A percentile compares a stretch with the other conserved stretches of the same genome.
phyloP scores from a whole-genome alignment of 2,888 invertebrate species.

The Eucriotettix oculatus region DNA sequence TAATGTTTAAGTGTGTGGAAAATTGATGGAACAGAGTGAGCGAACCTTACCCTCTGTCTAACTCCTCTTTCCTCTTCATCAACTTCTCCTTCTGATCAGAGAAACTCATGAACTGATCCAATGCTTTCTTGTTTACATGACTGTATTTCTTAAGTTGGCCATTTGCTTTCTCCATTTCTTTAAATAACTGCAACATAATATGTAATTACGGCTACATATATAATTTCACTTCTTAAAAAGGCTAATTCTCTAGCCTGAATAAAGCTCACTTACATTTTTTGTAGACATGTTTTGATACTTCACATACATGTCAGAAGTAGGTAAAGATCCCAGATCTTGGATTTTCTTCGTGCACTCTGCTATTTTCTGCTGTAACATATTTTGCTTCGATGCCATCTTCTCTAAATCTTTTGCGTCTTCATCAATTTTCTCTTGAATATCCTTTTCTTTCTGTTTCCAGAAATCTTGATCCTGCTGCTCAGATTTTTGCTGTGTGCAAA shows the following conservation, averaged over 20 bases:
- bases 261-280: slow-evolving; percentile 24
- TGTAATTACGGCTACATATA: neutral
- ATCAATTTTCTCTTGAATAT: slow-evolving; percentile 83
- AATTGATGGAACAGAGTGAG: slow-evolving; percentile 13
- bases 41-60: slow-evolving; percentile 68
- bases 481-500: slow-evolving; percentile 37
- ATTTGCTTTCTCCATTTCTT: slow-evolving; percentile 92
- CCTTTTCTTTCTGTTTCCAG: slow-evolving; percentile 70
- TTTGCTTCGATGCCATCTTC: slow-evolving; percentile 89
- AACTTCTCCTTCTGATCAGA: slow-evolving; percentile 97
- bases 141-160: slow-evolving; percentile 95
- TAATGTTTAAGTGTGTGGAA: too few relatives aligned
- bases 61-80: slow-evolving; percentile 86
- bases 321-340: slow-evolving; percentile 85
- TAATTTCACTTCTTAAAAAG: neutral
- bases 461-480: slow-evolving; percentile 63
- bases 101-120: slow-evolving; percentile 97
- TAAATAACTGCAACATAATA: slow-evolving; percentile 52
- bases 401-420: slow-evolving; percentile 92
- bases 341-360: slow-evolving; percentile 93
- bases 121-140: slow-evolving; percentile 97
- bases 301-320: slow-evolving; percentile 79
- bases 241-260: too few relatives aligned
- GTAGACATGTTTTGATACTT: slow-evolving; percentile 36
- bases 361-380: slow-evolving; percentile 80